These are phyloP conservation scores for Naja naja DNA, from an alignment of 2,113 vertebrate genomes.

Conservation along the genomic window DNA sequence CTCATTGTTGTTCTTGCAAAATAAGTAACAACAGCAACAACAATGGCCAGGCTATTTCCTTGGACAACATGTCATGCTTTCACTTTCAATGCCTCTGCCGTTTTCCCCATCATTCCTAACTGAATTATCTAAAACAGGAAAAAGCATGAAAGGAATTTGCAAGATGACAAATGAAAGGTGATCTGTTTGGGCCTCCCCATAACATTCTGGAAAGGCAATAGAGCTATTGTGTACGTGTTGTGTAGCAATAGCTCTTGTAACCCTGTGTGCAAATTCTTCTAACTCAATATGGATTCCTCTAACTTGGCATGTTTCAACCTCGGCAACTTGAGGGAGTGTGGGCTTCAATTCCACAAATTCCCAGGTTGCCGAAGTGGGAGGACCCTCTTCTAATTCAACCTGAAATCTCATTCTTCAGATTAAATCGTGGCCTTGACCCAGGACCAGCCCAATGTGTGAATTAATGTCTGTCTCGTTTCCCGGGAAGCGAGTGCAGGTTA, in stretches of 20 bases:
- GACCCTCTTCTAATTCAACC: neutral
- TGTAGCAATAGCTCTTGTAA: neutral
- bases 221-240: neutral
- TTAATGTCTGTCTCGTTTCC: neutral
- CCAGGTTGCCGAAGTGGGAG: neutral
- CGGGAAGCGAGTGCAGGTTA: neutral
- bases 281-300: neutral
- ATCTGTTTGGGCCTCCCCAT: neutral
- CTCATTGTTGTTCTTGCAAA: conserved; percentile 12
- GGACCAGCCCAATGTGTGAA: neutral
- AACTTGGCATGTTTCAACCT: neutral
- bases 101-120: neutral
- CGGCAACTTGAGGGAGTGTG: neutral
- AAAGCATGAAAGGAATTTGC: neutral
- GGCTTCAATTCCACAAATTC: neutral
- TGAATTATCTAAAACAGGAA: neutral
- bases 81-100: neutral
- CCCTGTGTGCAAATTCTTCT: neutral
- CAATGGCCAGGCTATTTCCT: neutral
- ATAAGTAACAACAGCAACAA: neutral
- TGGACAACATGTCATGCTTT: neutral
- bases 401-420: neutral
- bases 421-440: neutral
- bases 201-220: neutral
- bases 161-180: neutral